Evolutionary conservation across 2,797 vertebrate species (phyloP), one percentile per base, ranked within the genome.

Genomic region (Pachyuromys duprasi): DNA sequence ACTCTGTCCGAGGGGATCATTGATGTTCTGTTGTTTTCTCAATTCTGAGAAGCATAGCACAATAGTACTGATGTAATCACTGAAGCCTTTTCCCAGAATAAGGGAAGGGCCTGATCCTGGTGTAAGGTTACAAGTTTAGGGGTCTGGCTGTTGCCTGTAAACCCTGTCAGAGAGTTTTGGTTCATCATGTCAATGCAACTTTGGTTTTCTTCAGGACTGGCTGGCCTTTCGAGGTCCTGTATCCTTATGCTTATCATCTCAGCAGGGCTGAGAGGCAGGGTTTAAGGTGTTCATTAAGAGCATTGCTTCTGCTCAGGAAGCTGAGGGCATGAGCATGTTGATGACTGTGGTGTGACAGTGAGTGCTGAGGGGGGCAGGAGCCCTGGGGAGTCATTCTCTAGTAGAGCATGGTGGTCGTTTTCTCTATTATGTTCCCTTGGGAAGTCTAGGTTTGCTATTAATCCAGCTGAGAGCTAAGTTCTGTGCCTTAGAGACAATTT

Each of bases 401-500:
- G 97, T 95, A 93, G 96, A 96, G 96, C 90, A 86, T 97, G 92
- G 53, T 95, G 95, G 92, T 97, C 93, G 63, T 98, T 97, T 95
- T 97, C 97, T 97, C 95, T 97, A 53, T 67, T 39, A 33, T 72
- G 20, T 93, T 97, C 95, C 96, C 96, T 97, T 98, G 96, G 96
- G 95, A 98, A 97, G 94, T 96, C 95, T 97, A 96, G 96, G 94
- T 97, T 98, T 97, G 97, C 96, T 95, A 94, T 96, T 97, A 95
- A 97, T 97, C 92, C 97, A 72, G 97, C 95, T 96, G 97, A 97
- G 92, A 94, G 93, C 87, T 88, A 97, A 97, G 96, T 94, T 97
- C 95, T 97, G 98, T 98, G 98, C 98, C 98, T 99, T 99, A 98
- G 97, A 98, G 97, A 96, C 80, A 96, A 96, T 98, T 98, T 98